Evolutionary conservation across 2,113 vertebrate species (phyloP), one percentile per base, ranked within the genome.

Genomic region (Sorex fumeus): DNA sequence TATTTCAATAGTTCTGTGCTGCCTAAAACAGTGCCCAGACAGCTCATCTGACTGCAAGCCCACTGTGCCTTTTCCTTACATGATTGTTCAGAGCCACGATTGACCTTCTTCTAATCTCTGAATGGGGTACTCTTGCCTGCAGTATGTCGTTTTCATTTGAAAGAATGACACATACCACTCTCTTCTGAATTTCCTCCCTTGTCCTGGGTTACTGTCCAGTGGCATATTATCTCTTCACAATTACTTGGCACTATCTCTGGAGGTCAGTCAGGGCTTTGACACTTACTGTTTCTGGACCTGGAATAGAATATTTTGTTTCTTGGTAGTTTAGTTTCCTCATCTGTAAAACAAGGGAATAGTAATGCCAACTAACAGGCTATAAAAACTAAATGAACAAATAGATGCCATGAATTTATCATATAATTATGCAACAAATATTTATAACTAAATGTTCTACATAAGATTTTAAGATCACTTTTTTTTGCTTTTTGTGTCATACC

Each of bases 181-280:
- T 4, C 45, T 45, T 27, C 1, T 64, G 15, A 15, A 12, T 50
- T 11, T 12, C 2, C 0, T 8, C 13, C 18, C 0, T 1, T 62
- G 27, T 82, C 2, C 27, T 0, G 8, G 3, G 3, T 8, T 32
- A 0, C 30, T 4, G 87, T 71, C 36, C 45, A 19, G 12, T 0
- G 0, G 8, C 2, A 0, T 40, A 0, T n/a, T 4, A 2, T 1
- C 7, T 32, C 40, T 9, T 84, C 34, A 23, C 0, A 4, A 23
- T 47, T 75, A n/a, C 15, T 80, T 67, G 45, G 87, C 57, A 60
- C 4, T 5, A 21, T 60, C 15, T 6, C 3, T 21, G 15, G 57
- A 60, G 19, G 15, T 60, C 15, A 60, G 57, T 60, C 15, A 60
- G 57, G 57, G 19, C 57, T 60, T 60, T 21, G 57, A 21, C 18